Evolutionary conservation across 2,113 vertebrate species (phyloP).

Genomic region (Mesoclemmys tuberculata): DNA sequence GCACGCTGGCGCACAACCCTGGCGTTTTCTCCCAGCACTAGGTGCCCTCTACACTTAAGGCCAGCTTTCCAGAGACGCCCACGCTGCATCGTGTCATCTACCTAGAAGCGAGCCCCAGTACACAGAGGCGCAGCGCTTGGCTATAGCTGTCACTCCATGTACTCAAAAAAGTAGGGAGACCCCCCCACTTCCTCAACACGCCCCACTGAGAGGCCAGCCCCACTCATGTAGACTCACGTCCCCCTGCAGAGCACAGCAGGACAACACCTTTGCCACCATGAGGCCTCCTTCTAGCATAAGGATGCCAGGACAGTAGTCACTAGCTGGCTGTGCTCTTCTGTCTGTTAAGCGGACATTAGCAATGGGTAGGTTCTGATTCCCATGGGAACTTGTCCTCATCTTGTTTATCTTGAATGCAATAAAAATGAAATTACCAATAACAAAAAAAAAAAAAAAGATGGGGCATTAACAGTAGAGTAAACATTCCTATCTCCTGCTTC

Average conservation of each 20-base stretch:
- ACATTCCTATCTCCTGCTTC: constrained; percentile 42
- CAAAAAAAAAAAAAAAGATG: background rate
- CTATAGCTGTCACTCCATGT: background rate
- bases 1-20: background rate
- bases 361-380: constrained; percentile 15
- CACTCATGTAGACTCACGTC: background rate
- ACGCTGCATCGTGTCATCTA: background rate
- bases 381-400: constrained; percentile 49
- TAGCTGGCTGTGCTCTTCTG: background rate
- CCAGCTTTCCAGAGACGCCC: background rate
- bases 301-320: background rate
- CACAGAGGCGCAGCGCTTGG: background rate
- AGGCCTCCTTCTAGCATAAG: background rate
- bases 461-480: background rate
- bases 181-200: background rate
- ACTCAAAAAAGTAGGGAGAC: background rate
- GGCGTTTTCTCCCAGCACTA: background rate
- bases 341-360: background rate
- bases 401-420: constrained; percentile 58
- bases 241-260: background rate
- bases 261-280: too few relatives aligned
- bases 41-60: background rate
- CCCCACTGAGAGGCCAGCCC: background rate
- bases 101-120: background rate
- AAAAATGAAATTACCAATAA: constrained; percentile 46